Base-by-base conservation (phyloP, 2,113 vertebrate genomes). In the Anolis sagrei region DNA sequence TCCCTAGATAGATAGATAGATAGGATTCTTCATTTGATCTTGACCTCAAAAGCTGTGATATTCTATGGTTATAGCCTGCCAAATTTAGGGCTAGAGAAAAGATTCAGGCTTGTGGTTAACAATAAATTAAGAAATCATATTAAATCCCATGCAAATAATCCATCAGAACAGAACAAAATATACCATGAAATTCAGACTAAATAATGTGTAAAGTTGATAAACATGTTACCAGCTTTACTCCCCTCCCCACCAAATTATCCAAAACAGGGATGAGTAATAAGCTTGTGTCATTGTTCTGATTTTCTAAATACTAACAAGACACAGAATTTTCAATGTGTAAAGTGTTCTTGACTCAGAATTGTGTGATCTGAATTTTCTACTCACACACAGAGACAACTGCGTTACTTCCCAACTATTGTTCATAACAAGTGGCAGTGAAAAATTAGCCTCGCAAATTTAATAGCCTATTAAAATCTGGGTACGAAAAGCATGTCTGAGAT, bases 311-410 rank as follows among this genome's bases (percentile, higher is more conserved):
- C 3, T 83, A 44, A 25, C 51, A 75, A 83, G 39, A 27, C 8
- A 36, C 58, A 18, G 5, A 16, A 76, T 82, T 88, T 72, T 80
- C 44, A 80, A 75, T 18, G 75, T 73, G 64, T 13, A 64, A 49
- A 81, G 1, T 64, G 16, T 64, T 54, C 54, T 18, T 77, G 76
- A 5, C 8, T 8, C 49, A 0, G 68, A 87, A 34, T 25, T 72
- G 48, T 86, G 16, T 83, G 8, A 21, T 62, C 2, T n/a, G 4
- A 34, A 27, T 11, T 49, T 51, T 54, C 23, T 21, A 82, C 8
- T 18, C 27, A n/a, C 74, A 44, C 73, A 32, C 13, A 76, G 29
- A 14, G 54, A 62, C 39, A 44, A 61, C 7, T 13, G 6, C 64
- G 72, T 3, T 9, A 76, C 72, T 70, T 61, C 14, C 19, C 69